Evolutionary conservation across 2,113 vertebrate genomes (phyloP), one percentile per base, ranked within the genome.

Genomic region (Nycticebus coucang): DNA sequence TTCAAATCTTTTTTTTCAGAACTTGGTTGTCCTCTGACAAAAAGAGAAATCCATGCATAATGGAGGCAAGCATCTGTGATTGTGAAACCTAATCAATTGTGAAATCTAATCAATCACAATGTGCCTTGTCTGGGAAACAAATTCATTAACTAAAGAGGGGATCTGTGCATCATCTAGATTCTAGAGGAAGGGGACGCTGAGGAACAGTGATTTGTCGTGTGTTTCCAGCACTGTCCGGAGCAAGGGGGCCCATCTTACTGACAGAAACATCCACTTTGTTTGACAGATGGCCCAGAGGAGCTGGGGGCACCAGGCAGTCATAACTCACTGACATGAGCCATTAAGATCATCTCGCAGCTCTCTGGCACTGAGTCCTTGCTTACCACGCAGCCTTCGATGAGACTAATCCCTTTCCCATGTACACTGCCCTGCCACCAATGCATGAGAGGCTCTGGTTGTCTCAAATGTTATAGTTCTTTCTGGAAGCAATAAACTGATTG

Each of bases 101-200:
- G 97, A 97, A 91, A 87, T 80, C 64, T n/a, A 71, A 87, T 97
- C 1, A 15, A 95, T 97, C 1, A 50, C 2, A 9, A 7, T 53
- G 75, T 93, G 53, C 57, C 89, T 89, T 64, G 87, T 86, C 78
- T 79, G 89, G 91, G 86, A 96, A 95, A 96, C 93, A 92, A 89
- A 69, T 0, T 15, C n/a, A 33, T 89, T 94, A 78, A 62, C 53
- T n/a, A 35, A 86, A 57, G 18, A 0, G 62, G 30, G 50, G 69
- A 68, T 41, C n/a, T 30, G 10, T 37, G 53, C 10, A 50, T 45
- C 0, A 0, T 30, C 8, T 26, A 26, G n/a, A 62, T 0, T 30
- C 8, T 26, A 26, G n/a, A 62, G 37, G 69, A 86, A 80, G 66
- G 45, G 41, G 55, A 60, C 69, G n/a, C 62, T 6, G 30, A 30